Percentiles rank a stretch among this genome's conserved stretches.
phyloP scores from a whole-genome alignment of 2,888 invertebrate species.

The Hetaerina titia region DNA sequence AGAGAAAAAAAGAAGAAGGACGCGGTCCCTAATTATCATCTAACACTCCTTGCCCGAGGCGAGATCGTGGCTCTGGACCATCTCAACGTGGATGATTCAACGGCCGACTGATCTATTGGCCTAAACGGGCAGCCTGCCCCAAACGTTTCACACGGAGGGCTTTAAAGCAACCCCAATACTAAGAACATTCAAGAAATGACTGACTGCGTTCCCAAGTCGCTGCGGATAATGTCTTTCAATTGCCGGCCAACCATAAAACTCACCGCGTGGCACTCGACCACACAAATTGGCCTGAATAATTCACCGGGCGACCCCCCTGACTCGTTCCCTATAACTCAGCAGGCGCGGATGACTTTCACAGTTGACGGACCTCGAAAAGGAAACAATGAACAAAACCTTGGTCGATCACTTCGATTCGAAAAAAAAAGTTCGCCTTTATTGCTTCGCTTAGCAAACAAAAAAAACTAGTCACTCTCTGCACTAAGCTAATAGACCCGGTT shows the following conservation, averaged over 20 bases:
- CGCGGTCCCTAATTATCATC: too few relatives aligned
- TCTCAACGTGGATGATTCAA: too few relatives aligned
- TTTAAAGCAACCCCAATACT: not conserved
- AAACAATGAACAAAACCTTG: not conserved
- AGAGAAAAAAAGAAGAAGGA: too few relatives aligned
- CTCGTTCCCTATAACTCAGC: too few relatives aligned
- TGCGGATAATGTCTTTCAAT: not conserved
- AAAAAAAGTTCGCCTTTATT: not conserved
- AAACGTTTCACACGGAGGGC: not conserved
- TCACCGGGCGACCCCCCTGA: not conserved
- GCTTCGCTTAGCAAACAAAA: not conserved
- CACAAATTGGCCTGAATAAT: slow-evolving; percentile 9
- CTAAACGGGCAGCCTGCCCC: not conserved
- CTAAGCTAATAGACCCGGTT: not conserved
- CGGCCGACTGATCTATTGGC: too few relatives aligned
- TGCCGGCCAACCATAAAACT: not conserved
- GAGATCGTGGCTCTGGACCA: too few relatives aligned
- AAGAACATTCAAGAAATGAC: not conserved
- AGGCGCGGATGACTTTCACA: not conserved
- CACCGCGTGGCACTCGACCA: not conserved
- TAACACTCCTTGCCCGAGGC: too few relatives aligned
- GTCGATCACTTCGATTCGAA: not conserved
- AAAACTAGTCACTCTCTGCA: not conserved
- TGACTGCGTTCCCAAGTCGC: not conserved
- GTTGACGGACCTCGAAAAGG: slow-evolving; percentile 15